phyloP scores from a whole-genome alignment of 2,888 invertebrate species.

The Lochmaea capreae region DNA sequence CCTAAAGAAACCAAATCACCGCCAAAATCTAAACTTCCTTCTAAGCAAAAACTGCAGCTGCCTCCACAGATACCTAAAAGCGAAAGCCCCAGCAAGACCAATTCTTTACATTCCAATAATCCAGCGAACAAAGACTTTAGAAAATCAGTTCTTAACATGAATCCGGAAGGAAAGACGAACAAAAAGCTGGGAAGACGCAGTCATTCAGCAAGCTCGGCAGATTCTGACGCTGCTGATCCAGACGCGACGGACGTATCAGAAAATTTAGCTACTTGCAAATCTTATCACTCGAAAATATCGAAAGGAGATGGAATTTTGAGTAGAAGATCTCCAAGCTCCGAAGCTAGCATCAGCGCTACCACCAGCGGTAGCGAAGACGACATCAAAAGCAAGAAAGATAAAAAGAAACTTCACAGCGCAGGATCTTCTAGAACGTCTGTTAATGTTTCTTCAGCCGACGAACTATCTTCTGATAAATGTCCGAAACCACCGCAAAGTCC shows the following conservation, averaged over 20 bases:
- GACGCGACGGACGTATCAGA: constrained; percentile 63
- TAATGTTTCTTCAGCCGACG: constrained; percentile 69
- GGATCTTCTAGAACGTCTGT: constrained; percentile 69
- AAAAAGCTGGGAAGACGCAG: constrained; percentile 65
- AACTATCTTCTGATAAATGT: constrained; percentile 67
- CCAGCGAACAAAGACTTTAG: constrained; percentile 79
- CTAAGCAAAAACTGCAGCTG: constrained; percentile 57
- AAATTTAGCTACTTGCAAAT: constrained; percentile 59
- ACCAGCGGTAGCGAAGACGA: constrained; percentile 63
- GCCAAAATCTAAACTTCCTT: constrained; percentile 52
- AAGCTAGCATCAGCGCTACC: constrained; percentile 56
- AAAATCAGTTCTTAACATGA: constrained; percentile 79
- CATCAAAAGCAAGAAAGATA: constrained; percentile 52
- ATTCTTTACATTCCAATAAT: constrained; percentile 61
- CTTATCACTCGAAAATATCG: constrained; percentile 50
- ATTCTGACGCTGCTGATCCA: constrained; percentile 65
- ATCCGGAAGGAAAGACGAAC: constrained; percentile 61
- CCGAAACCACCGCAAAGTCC: constrained; percentile 68
- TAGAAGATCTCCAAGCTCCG: constrained; percentile 65
- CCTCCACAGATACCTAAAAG: constrained; percentile 68
- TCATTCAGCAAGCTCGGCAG: constrained; percentile 66
- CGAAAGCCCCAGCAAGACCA: constrained; percentile 57
- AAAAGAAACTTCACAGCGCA: constrained; percentile 54
- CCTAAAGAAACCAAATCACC: constrained; percentile 53
- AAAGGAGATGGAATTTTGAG: constrained; percentile 41